Evolutionary conservation across 2,113 vertebrate genomes (phyloP).

Genomic region (Rhinolophus sinicus): DNA sequence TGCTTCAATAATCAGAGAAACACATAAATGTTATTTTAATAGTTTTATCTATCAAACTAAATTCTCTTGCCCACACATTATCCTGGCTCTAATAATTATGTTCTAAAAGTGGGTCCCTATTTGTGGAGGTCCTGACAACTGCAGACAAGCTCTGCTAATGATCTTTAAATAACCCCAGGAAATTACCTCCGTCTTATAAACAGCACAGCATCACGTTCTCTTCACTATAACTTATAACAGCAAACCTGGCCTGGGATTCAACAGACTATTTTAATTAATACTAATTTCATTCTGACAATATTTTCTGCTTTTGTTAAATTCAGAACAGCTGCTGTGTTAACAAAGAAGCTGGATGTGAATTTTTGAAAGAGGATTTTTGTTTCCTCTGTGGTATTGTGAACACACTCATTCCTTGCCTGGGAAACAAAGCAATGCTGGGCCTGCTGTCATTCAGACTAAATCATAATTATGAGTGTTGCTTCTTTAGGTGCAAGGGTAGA

Average conservation of each 20-base stretch:
- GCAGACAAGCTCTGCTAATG: background rate
- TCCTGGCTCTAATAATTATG: background rate
- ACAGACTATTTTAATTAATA: conserved; percentile 53
- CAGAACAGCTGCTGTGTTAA: background rate
- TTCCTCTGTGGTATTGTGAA: background rate
- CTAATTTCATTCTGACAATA: conserved; percentile 35
- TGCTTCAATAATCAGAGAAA: conserved; percentile 33
- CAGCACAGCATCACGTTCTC: background rate
- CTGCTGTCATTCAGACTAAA: background rate
- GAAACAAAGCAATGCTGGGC: background rate
- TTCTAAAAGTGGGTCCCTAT: background rate
- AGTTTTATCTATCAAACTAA: background rate
- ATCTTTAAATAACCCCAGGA: conserved; percentile 50
- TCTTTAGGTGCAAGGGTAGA: background rate
- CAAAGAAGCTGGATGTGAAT: background rate
- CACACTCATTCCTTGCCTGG: background rate
- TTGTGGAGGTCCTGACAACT: background rate
- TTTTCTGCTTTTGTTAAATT: conserved; percentile 49
- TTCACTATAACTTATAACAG: background rate
- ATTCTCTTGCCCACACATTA: background rate
- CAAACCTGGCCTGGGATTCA: conserved; percentile 11
- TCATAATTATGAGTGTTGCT: background rate
- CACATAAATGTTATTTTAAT: conserved; percentile 10
- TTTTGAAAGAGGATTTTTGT: background rate
- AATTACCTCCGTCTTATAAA: background rate